Percentiles rank a stretch among this genome's conserved stretches.
phyloP scores from a whole-genome alignment of 2,797 vertebrate genomes.

The Mus caroli region DNA sequence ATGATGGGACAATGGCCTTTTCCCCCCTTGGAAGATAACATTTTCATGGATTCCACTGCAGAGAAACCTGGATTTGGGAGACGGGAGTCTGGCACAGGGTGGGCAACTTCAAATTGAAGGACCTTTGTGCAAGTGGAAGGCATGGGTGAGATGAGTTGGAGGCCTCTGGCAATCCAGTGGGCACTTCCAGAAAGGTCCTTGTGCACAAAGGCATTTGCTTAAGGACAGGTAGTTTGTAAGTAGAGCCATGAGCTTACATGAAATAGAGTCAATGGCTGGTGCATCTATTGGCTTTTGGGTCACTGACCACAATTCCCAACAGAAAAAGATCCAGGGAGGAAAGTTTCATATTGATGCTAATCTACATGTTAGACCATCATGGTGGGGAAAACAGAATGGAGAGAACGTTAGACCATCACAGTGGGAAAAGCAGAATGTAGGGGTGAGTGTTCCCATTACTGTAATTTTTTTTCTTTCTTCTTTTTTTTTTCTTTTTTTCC shows the following conservation, averaged over 20 bases:
- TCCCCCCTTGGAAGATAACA: background rate
- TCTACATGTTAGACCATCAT: background rate
- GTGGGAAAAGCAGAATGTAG: background rate
- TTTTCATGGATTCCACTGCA: background rate
- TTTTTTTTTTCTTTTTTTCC: no score
- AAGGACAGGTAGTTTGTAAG: background rate
- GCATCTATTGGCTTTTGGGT: background rate
- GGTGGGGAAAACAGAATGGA: background rate
- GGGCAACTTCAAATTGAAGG: background rate
- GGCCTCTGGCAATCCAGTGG: rapidly evolving
- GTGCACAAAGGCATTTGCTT: background rate
- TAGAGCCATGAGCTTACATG: background rate
- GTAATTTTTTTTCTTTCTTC: background rate
- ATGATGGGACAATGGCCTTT: no score
- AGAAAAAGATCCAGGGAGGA: background rate
- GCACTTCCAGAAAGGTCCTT: rapidly evolving
- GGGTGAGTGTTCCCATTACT: background rate
- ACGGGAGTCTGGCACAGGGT: no score
- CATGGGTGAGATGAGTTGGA: background rate
- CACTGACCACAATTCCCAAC: background rate
- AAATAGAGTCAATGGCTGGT: background rate
- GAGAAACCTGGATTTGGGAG: background rate
- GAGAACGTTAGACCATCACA: background rate
- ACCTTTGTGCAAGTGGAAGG: background rate
- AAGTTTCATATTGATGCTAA: background rate